A percentile compares a stretch with the other conserved stretches of the same genome.
Conservation (phyloP, 2,888 invertebrate genomes). For the Andrena dorsata region DNA sequence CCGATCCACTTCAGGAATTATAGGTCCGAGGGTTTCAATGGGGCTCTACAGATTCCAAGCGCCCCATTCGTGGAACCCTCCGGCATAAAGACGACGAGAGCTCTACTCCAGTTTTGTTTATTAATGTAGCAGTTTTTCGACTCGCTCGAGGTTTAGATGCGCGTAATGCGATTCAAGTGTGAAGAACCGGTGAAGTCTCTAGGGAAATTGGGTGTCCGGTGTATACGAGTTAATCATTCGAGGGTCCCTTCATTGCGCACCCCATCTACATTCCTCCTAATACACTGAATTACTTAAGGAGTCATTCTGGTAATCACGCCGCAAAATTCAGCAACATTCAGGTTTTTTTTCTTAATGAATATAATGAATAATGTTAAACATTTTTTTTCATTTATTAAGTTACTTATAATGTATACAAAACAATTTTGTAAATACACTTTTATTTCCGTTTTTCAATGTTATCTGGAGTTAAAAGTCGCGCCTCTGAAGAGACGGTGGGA, state of each 20-base stretch:
- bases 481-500: too few species aligned
- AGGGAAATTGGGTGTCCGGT: not conserved
- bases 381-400: too few species aligned
- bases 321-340: too few species aligned
- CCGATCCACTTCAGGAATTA: slow-evolving; percentile 23
- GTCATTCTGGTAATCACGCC: too few species aligned
- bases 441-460: too few species aligned
- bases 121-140: not conserved
- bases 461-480: too few species aligned
- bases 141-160: not conserved
- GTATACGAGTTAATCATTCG: not conserved
- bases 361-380: too few species aligned
- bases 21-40: not conserved
- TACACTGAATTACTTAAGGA: too few species aligned
- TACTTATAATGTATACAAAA: too few species aligned
- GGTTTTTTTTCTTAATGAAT: too few species aligned
- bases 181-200: not conserved
- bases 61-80: slow-evolving; percentile 23
- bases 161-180: not conserved
- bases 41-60: not conserved
- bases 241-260: not conserved
- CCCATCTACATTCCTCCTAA: not conserved
- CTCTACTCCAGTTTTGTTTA: not conserved
- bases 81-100: not conserved
- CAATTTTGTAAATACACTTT: too few species aligned